These are phyloP conservation scores for Callaeas wilsoni DNA, from an alignment of 2,113 vertebrate species.

Conservation along the genomic window DNA sequence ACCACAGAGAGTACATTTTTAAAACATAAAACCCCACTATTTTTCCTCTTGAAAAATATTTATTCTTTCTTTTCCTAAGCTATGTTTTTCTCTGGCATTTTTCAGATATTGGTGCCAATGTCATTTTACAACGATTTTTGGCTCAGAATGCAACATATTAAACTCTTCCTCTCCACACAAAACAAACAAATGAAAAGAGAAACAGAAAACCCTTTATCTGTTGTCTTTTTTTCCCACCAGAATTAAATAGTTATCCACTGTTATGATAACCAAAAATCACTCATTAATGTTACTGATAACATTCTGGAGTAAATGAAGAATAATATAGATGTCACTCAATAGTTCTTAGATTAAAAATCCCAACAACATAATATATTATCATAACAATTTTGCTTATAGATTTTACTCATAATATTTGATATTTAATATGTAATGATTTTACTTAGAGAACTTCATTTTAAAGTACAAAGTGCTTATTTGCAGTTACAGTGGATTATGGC, in stretches of 20 bases:
- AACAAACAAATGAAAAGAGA: conserved; percentile 37
- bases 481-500: not conserved
- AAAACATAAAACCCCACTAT: not conserved
- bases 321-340: not conserved
- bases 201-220: conserved; percentile 1
- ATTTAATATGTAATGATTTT: not conserved
- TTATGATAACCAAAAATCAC: conserved; percentile 2
- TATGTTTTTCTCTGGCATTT: conserved; percentile 44
- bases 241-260: conserved; percentile 5
- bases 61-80: conserved; percentile 30
- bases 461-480: not conserved
- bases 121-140: conserved; percentile 51
- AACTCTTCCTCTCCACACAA: conserved; percentile 32
- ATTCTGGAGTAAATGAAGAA: not conserved
- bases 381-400: not conserved
- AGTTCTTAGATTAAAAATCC: not conserved
- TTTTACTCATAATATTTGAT: not conserved
- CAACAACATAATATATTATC: not conserved
- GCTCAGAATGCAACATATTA: not conserved
- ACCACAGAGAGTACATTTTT: not conserved
- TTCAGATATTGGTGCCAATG: conserved; percentile 47
- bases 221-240: not conserved
- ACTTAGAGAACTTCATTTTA: not conserved
- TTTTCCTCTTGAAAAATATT: conserved; percentile 28
- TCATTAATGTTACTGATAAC: not conserved